Percentiles rank a stretch among this genome's conserved stretches.
Evolutionary conservation across 1,140 invertebrate genomes (phyloP).

Genomic region (Pemphigus obesinymphae): DNA sequence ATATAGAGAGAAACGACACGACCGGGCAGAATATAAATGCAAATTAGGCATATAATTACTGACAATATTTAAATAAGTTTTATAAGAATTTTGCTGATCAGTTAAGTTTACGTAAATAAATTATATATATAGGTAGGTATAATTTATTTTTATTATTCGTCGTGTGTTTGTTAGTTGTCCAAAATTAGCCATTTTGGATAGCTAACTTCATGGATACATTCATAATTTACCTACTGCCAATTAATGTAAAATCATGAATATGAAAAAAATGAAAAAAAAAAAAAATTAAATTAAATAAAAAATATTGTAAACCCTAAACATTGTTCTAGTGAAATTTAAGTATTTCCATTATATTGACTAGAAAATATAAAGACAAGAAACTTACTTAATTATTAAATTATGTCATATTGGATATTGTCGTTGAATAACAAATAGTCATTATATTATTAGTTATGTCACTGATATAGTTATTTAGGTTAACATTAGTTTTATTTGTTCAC

Average conservation of each 20-base stretch:
- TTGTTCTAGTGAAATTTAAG: background rate
- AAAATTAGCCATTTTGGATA: too few relatives aligned
- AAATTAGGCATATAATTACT: too few relatives aligned
- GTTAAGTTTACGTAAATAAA: too few relatives aligned
- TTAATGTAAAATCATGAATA: too few relatives aligned
- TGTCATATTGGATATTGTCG: background rate
- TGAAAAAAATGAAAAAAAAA: too few relatives aligned
- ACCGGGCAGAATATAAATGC: background rate
- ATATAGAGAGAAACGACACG: background rate
- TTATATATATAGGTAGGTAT: background rate
- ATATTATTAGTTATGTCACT: background rate
- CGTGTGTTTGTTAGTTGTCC: background rate
- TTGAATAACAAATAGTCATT: background rate
- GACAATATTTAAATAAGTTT: too few relatives aligned
- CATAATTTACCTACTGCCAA: too few relatives aligned
- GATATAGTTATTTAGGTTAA: background rate
- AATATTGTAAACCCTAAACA: background rate
- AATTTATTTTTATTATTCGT: background rate
- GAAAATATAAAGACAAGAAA: too few relatives aligned
- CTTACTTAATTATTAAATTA: background rate
- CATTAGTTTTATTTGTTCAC: background rate
- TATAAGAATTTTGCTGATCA: too few relatives aligned
- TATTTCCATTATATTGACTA: background rate
- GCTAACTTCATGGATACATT: too few relatives aligned
- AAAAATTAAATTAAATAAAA: too few relatives aligned